These are phyloP conservation scores for Tapirus terrestris DNA, from an alignment of 2,113 vertebrate species.

Conservation along the genomic window DNA sequence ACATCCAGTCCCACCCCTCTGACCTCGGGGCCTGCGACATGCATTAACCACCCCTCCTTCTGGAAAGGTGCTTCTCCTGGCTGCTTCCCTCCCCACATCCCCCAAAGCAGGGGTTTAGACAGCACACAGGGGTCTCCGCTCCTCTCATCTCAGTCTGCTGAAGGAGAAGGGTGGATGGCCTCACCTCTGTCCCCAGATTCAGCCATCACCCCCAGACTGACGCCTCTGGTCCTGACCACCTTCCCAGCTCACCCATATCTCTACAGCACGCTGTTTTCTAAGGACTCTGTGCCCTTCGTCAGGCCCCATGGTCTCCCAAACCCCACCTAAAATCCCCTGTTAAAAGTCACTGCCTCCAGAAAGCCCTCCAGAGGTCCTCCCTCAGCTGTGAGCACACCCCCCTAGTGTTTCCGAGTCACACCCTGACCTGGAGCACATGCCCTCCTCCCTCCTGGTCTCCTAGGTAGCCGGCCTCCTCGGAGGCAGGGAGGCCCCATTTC, in stretches of 20 bases:
- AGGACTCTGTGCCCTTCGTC: not conserved
- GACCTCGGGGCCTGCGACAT: accelerated
- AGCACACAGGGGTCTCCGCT: not conserved
- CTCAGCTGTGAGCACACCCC: not conserved
- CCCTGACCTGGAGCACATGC: not conserved
- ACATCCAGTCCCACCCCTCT: accelerated
- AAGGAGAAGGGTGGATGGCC: not conserved
- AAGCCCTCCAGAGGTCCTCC: not conserved
- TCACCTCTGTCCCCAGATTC: not conserved
- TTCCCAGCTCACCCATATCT: not conserved
- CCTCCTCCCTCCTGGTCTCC: not conserved
- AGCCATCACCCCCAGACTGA: not conserved
- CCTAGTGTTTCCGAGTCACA: not conserved
- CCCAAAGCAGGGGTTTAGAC: not conserved
- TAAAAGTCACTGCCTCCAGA: not conserved
- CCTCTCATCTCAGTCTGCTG: not conserved
- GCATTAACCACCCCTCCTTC: not conserved
- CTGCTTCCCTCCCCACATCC: too few relatives aligned
- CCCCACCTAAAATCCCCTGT: not conserved
- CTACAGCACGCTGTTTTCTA: not conserved
- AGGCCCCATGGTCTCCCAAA: not conserved
- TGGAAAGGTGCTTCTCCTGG: not conserved
- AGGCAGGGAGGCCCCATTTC: not conserved
- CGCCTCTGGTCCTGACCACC: not conserved
- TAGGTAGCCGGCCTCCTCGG: not conserved